These are phyloP conservation scores for Neosilurus mollespiculum DNA, from an alignment of 2,797 vertebrate species.

Conservation along the genomic window DNA sequence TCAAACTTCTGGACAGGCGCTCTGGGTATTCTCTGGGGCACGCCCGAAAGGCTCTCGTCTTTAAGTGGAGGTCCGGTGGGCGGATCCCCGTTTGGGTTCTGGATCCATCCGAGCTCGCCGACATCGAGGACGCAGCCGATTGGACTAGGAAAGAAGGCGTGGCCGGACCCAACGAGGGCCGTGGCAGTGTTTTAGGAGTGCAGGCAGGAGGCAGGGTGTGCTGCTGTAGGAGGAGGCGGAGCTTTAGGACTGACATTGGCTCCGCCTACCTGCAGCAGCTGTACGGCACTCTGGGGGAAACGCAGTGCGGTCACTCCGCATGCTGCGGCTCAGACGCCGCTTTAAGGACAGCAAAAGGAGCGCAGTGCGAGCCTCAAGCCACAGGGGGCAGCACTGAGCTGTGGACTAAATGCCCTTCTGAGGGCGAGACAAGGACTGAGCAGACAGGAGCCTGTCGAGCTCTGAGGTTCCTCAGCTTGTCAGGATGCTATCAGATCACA, in stretches of 20 bases:
- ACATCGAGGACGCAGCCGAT: slow-evolving; percentile 93
- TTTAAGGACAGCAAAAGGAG: slow-evolving; percentile 82
- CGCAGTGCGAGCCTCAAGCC: slow-evolving; percentile 72
- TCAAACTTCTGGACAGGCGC: slow-evolving; percentile 70
- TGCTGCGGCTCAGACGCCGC: slow-evolving; percentile 81
- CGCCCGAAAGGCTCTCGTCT: slow-evolving; percentile 68
- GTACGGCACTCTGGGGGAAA: slow-evolving; percentile 77
- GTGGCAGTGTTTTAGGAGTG: slow-evolving; percentile 73
- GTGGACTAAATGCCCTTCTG: slow-evolving; percentile 83
- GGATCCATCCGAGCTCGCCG: slow-evolving; percentile 81
- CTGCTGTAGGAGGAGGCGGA: slow-evolving; percentile 81
- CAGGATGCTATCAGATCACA: slow-evolving; percentile 95
- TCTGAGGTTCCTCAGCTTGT: slow-evolving; percentile 93
- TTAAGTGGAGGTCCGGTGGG: slow-evolving; percentile 65
- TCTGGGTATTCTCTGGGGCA: slow-evolving; percentile 55
- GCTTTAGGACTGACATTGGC: slow-evolving; percentile 80
- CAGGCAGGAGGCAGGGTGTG: slow-evolving; percentile 68
- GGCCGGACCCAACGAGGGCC: slow-evolving; percentile 64
- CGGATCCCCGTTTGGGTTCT: slow-evolving; percentile 83
- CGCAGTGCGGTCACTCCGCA: slow-evolving; percentile 86
- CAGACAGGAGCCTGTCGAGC: slow-evolving; percentile 75
- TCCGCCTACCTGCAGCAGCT: slow-evolving; percentile 82
- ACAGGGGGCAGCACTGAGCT: slow-evolving; percentile 68
- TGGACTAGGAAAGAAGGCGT: slow-evolving; percentile 77
- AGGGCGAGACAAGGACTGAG: slow-evolving; percentile 73